phyloP scores from a whole-genome alignment of 2,888 invertebrate species.

The Eupithecia exiguata region DNA sequence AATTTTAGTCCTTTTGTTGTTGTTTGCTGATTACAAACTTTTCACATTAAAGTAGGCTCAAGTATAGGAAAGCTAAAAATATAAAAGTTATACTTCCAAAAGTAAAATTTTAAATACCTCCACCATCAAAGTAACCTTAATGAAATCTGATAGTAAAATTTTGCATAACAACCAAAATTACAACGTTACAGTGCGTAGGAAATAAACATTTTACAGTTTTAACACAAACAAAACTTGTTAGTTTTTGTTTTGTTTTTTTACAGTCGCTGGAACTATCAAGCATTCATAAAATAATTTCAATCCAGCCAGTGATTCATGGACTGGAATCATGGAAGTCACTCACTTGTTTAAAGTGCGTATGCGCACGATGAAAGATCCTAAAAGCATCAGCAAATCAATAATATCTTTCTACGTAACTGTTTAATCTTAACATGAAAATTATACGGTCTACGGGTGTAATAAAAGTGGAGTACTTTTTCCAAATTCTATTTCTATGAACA shows the following conservation, averaged over 20 bases:
- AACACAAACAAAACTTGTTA: constrained; percentile 5
- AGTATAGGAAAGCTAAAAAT: neutral
- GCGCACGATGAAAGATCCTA: neutral
- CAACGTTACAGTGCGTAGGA: neutral
- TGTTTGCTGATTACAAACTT: neutral
- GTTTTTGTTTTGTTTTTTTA: neutral
- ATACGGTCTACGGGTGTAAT: neutral
- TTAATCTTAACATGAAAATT: neutral
- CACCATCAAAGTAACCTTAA: neutral
- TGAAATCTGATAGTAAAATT: no score
- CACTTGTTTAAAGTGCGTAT: neutral
- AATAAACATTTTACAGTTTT: constrained; percentile 10
- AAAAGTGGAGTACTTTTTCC: neutral
- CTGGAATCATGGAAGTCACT: neutral
- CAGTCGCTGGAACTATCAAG: neutral
- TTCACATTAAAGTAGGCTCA: neutral
- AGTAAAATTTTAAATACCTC: neutral
- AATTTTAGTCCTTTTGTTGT: neutral
- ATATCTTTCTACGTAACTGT: neutral
- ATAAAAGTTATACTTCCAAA: neutral
- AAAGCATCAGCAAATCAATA: neutral
- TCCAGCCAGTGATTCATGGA: neutral
- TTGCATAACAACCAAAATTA: neutral
- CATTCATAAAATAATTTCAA: neutral
- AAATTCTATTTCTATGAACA: neutral